phyloP scores from a whole-genome alignment of 2,113 vertebrate species.

The Puffinus mauretanicus region DNA sequence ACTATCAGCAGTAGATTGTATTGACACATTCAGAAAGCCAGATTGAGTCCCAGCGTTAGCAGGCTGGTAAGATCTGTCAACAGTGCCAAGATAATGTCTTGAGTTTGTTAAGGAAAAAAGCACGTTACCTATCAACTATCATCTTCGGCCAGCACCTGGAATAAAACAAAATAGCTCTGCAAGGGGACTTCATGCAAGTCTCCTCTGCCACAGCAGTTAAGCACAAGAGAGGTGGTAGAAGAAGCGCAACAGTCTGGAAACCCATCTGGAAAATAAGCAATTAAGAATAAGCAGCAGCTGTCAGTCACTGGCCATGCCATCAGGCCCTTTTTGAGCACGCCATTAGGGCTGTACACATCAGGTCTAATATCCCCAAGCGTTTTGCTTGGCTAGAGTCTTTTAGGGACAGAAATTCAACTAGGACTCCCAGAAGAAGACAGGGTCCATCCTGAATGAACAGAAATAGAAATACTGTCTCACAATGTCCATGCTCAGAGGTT shows the following conservation, averaged over 20 bases:
- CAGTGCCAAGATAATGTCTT: neutral
- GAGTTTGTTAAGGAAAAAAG: neutral
- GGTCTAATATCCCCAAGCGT: neutral
- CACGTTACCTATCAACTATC: neutral
- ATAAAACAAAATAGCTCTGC: neutral
- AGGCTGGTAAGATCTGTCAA: neutral
- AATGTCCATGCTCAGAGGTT: neutral
- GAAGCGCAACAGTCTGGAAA: neutral
- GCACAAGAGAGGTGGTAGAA: neutral
- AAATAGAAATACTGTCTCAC: neutral
- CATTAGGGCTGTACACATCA: rapidly evolving
- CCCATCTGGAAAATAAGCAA: neutral
- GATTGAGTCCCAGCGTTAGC: neutral
- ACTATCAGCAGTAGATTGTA: neutral
- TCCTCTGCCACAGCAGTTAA: neutral
- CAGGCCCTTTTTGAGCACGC: neutral
- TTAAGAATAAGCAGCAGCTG: neutral
- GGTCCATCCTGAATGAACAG: neutral
- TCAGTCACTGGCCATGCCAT: neutral
- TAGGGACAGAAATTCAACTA: neutral
- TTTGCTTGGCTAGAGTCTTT: neutral
- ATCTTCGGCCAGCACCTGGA: neutral
- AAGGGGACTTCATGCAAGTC: neutral
- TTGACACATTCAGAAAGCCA: neutral
- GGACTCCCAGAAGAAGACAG: neutral